These are phyloP conservation scores for Orthosia cruda DNA, from an alignment of 2,888 invertebrate species.

Conservation along the genomic window DNA sequence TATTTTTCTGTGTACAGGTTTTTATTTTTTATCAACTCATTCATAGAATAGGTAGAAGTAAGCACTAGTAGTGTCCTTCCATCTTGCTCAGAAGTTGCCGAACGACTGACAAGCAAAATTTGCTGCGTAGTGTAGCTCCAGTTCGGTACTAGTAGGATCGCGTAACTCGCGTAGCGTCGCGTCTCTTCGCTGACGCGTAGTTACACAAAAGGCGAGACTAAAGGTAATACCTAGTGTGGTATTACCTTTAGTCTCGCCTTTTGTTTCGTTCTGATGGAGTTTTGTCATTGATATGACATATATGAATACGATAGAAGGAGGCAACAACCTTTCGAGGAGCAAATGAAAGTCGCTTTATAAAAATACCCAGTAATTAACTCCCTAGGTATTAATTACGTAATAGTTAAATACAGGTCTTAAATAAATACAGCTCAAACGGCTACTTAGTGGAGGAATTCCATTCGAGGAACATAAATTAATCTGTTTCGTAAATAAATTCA, in stretches of 20 bases:
- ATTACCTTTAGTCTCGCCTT: not conserved
- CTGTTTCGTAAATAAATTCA: slow-evolving; percentile 66
- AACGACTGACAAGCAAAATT: too few species aligned
- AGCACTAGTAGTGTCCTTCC: too few species aligned
- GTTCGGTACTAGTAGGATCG: too few species aligned
- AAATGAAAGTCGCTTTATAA: slow-evolving; percentile 11
- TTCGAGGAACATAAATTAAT: slow-evolving; percentile 48
- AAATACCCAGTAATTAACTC: slow-evolving; percentile 1
- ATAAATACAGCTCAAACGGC: slow-evolving; percentile 19
- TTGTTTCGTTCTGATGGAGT: slow-evolving; percentile 10
- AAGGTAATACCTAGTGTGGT: too few species aligned
- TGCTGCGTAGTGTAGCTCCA: too few species aligned
- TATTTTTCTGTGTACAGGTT: too few species aligned
- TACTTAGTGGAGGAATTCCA: slow-evolving; percentile 18
- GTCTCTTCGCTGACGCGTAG: too few species aligned
- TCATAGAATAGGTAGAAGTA: too few species aligned
- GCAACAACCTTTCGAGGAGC: slow-evolving; percentile 8
- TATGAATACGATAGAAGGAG: not conserved
- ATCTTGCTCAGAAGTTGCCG: too few species aligned
- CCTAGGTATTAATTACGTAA: not conserved
- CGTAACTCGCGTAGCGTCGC: too few species aligned
- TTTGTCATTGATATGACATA: slow-evolving; percentile 31
- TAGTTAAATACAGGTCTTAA: slow-evolving; percentile 4
- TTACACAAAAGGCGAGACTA: too few species aligned
- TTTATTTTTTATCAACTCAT: too few species aligned